Evolutionary conservation across 92 coral and sea anemone genomes (phyloP), one percentile per base, ranked within the genome.

Genomic region (Zoanthus sansibaricus): DNA sequence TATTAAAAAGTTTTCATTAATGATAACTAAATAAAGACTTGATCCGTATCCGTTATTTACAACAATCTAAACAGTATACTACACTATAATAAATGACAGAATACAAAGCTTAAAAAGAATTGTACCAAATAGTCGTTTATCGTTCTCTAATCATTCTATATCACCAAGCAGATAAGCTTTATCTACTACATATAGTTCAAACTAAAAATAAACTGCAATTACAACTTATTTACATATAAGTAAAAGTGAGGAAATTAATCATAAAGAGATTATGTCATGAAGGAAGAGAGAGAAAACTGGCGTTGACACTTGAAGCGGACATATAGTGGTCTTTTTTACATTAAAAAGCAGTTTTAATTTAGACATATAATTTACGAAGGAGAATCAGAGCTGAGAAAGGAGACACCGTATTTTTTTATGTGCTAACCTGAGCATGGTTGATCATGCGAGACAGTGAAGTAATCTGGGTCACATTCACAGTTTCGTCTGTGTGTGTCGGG

Each of bases 391-490:
- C 58, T 16, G 25, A 44, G 37, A 10, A 73, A 45, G 33, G 51
- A 13, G 13, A 16, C 25, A 25, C 16, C 10, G 33, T 5, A 12
- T 9, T 32, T 75, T 47, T 75, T 47, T 67, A 11, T 46, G 21
- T 61, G 31, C 51, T 59, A 78, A 78, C 83, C 83, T 78, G 83
- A 33, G 72, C 72, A 78, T 1, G 83, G 83, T 37, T 78, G 55
- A 7, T 61, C 70, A 13, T 78, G 37, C 3, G 83, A 78, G 72
- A 78, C 32, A 59, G 54, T 78, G 83, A 78, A 78, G 83, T 17
- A 78, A 59, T 61, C 83, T 37, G 83, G 83, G 48, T 78, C 46
- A 51, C 83, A 78, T 61, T 78, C 83, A 59, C 83, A 78, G 17
- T 78, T 78, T 49, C 72, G 59, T 78, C 83, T 59, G 71, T 78